Evolutionary conservation across 2,888 invertebrate species (phyloP).

Genomic region (Onthophagus sagittarius): DNA sequence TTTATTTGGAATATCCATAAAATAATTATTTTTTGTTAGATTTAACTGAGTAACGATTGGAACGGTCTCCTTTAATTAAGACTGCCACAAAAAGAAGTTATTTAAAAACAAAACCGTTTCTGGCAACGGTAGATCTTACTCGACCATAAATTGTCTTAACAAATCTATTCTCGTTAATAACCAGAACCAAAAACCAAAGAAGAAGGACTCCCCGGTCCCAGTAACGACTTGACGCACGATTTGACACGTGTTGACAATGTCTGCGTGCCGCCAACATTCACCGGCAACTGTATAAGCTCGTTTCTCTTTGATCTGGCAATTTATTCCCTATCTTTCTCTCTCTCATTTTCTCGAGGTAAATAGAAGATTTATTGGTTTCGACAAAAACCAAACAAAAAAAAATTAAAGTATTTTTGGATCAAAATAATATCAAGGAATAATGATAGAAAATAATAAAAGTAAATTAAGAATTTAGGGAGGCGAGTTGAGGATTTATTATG

Average conservation of each 20-base stretch:
- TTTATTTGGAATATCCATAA: too few species aligned
- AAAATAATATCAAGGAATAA: too few species aligned
- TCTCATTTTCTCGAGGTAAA: background rate
- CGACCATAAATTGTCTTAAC: conserved; percentile 44
- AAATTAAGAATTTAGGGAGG: too few species aligned
- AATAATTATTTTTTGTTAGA: too few species aligned
- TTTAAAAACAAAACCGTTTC: too few species aligned
- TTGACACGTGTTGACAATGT: conserved; percentile 41
- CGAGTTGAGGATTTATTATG: conserved; percentile 13
- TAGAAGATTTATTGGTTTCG: background rate
- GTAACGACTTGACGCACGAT: conserved; percentile 36
- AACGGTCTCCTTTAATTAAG: too few species aligned
- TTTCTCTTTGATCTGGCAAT: conserved; percentile 33
- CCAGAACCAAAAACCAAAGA: conserved; percentile 30
- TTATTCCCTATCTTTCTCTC: conserved; percentile 34
- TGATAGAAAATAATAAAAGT: too few species aligned
- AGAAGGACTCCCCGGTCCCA: conserved; percentile 2
- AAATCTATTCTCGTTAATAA: conserved; percentile 43
- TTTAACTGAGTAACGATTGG: too few species aligned
- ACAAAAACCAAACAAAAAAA: too few species aligned
- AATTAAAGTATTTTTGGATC: too few species aligned
- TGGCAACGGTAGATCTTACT: conserved; percentile 34
- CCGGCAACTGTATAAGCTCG: conserved; percentile 30
- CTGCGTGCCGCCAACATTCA: conserved; percentile 29
- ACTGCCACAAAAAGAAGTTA: too few species aligned